Base-by-base conservation (phyloP, 2,888 invertebrate species). In the Tenthredo livida region DNA sequence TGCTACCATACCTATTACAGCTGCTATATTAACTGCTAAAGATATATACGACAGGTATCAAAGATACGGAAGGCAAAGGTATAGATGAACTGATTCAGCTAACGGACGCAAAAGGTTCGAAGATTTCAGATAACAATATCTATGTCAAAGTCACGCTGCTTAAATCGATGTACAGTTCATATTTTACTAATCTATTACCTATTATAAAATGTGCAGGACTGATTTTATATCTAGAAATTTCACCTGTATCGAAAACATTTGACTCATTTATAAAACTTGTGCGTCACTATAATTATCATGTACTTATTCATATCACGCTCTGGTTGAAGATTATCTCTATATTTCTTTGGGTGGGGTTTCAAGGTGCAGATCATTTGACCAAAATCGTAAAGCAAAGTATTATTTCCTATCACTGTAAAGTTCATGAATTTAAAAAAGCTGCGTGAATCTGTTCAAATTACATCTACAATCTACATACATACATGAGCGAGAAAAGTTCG, bases 101-200 rank as follows among this genome's bases (percentile, higher is more conserved):
- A 80, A 80, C 80, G 80, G 58, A 21, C 80, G 25, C 15, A 15
- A 2, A 40, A 37, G 80, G 21, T 37, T 33, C 61, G 12, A 12
- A 80, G 80, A 80, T 80, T 50, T 80, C 0, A 61, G 61, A 80
- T 80, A 61, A 80, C 40, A 80, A 77, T 2, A 77, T 77, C 77
- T 77, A 33, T 80, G 61, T 80, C 80, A 61, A 37, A 61, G 58
- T 61, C 43, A 80, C 12, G 61, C 80, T 37, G 58, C 21, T 10
- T 10, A 12, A 37, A 40, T 37, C 21, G 21, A 7, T 15, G n/a
- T 77, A 33, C 77, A 33, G 54, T 77, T 33, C 54, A 7, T 54
- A 50, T 54, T 77, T 77, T 33, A 47, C 77, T 54, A 50, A 77
- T 40, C 10, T 43, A 37, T 15, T 33, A 2, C 37, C 70, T 70